Conservation (phyloP, 2,888 invertebrate species). For the Limnephilus auricula region DNA sequence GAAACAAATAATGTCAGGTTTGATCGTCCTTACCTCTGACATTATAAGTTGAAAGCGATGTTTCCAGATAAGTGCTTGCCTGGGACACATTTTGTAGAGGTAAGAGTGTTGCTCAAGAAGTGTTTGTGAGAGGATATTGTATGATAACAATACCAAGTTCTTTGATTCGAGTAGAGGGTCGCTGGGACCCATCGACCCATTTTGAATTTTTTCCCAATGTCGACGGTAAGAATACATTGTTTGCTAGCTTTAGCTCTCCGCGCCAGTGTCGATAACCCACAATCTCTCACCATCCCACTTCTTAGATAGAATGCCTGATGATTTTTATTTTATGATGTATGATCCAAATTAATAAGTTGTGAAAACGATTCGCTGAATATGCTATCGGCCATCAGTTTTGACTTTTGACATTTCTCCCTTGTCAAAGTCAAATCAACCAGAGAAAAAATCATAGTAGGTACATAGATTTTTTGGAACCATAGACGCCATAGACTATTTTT, state of each 20-base stretch:
- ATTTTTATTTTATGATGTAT: neutral
- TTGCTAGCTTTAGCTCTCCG: neutral
- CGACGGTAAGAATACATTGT: constrained; percentile 7
- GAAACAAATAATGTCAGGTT: constrained; percentile 85
- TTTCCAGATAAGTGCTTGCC: constrained; percentile 83
- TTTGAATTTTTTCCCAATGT: constrained; percentile 37
- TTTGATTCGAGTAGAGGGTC: constrained; percentile 7
- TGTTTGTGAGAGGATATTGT: constrained; percentile 93
- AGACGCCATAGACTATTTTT: too few species aligned
- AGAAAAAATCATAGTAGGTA: neutral
- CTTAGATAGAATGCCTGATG: neutral
- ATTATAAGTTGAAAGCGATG: constrained; percentile 77
- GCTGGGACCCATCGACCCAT: neutral
- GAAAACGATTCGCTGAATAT: neutral
- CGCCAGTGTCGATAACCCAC: neutral
- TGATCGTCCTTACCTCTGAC: constrained; percentile 74
- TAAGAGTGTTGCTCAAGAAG: constrained; percentile 85
- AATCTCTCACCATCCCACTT: neutral
- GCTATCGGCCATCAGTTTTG: neutral
- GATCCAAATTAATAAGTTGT: neutral
- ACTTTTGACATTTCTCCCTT: neutral
- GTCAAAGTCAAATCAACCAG: neutral
- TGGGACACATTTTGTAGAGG: constrained; percentile 83
- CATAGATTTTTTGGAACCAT: too few species aligned
- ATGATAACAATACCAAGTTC: constrained; percentile 85